Conservation (phyloP, 2,797 vertebrate genomes). For the Cetoscarus ocellatus region DNA sequence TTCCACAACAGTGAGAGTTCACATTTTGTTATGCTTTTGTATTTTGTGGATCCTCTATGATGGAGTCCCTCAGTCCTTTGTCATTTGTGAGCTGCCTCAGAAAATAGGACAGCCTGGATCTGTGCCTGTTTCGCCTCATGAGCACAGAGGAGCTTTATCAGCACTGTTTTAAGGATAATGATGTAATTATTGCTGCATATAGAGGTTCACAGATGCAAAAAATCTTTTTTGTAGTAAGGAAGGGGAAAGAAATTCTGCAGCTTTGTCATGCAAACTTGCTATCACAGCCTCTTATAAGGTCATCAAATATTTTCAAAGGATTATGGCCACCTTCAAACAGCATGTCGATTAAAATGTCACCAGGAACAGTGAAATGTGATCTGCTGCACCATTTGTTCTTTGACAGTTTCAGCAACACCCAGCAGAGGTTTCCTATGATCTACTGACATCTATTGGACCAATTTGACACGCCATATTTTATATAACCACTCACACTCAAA, state of each 20-base stretch:
- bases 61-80: conserved; percentile 6
- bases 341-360: conserved; percentile 10
- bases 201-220: background rate
- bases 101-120: conserved; percentile 57
- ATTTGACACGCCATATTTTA: conserved; percentile 40
- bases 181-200: conserved; percentile 19
- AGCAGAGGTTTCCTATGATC: conserved; percentile 3
- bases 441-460: conserved; percentile 64
- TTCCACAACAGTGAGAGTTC: background rate
- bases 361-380: conserved; percentile 2
- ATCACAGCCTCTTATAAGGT: background rate
- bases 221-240: conserved; percentile 9
- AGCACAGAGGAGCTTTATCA: conserved; percentile 31
- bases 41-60: conserved; percentile 11
- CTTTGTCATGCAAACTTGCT: background rate
- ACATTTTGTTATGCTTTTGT: background rate
- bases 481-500: conserved; percentile 26
- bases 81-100: conserved; percentile 18
- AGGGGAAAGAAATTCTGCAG: background rate
- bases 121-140: conserved; percentile 23
- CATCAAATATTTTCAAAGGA: background rate
- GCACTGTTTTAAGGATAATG: background rate
- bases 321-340: background rate
- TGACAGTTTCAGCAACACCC: background rate
- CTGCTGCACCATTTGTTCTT: conserved; percentile 5